phyloP scores from a whole-genome alignment of 2,888 invertebrate genomes.

The Melolontha melolontha region DNA sequence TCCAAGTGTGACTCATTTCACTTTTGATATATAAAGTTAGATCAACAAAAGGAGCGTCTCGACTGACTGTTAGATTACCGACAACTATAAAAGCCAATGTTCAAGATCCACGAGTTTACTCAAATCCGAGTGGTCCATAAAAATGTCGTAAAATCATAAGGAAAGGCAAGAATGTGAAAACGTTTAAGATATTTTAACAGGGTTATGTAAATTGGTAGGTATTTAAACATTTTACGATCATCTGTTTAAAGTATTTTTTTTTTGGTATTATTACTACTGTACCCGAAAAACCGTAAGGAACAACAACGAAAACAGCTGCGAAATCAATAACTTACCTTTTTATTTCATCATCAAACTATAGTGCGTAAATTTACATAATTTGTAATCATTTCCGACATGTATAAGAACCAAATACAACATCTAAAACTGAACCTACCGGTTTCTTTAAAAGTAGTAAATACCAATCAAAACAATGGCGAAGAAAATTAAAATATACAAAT shows the following conservation, averaged over 20 bases:
- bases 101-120: slow-evolving; percentile 1
- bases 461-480: too few species aligned
- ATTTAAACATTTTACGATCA: slow-evolving; percentile 19
- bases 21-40: background rate
- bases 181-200: slow-evolving; percentile 8
- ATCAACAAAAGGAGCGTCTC: slow-evolving; percentile 7
- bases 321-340: slow-evolving; percentile 1
- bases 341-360: background rate
- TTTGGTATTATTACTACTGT: slow-evolving; percentile 4
- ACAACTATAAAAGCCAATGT: background rate
- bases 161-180: slow-evolving; percentile 5
- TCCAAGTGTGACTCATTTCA: too few species aligned
- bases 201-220: slow-evolving; percentile 8
- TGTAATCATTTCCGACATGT: too few species aligned
- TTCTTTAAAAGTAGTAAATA: too few species aligned
- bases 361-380: too few species aligned
- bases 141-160: slow-evolving; percentile 13
- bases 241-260: background rate
- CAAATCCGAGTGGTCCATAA: slow-evolving; percentile 12
- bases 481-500: too few species aligned
- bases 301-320: background rate
- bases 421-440: too few species aligned
- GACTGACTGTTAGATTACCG: background rate
- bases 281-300: background rate
- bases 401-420: too few species aligned